Evolutionary conservation across 2,797 vertebrate species (phyloP), one percentile per base, ranked within the genome.

Genomic region (Rhinichthys osculus): DNA sequence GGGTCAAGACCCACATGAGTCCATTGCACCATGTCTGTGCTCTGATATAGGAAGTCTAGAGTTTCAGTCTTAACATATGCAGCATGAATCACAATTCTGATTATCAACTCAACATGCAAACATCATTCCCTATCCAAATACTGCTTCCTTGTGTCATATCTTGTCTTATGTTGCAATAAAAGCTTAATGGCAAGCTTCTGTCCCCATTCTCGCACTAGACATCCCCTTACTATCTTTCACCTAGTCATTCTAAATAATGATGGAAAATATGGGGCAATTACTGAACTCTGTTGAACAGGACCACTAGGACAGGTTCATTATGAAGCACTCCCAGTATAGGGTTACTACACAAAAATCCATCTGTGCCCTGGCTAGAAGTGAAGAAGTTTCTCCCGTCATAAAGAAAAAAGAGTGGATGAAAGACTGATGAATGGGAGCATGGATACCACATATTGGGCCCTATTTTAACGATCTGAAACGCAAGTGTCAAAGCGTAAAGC

Each of bases 1-100:
- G 47, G 52, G 81, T 86, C 80, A 78, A 52, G 73, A 52, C 66
- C 42, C 19, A 27, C 35, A 70, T 21, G 47, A 38, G 27, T 50
- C 54, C 44, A 67, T 17, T 35, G 57, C 40, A 57, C 35, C 17
- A 72, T 73, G 69, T 35, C 74, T 78, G 54, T 66, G 23, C 35
- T 80, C 27, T 95, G 96, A 96, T 95, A 95, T 95, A 96, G 93
- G 93, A 93, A 92, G 94, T 86, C 92, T 93, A 92, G 91, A 91
- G 87, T 80, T 92, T 0, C 79, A 67, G 38, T 71, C 27, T 44
- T 83, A 83, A 79, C 76, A 80, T 30, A 54, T 80, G 76, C 33
- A 42, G 40, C 73, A 79, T 38, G 35, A 72, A 77, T 73, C 69
- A 52, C 42, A 85, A 79, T 71, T 52, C 30, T 47, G 30, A 79